Evolutionary conservation across 2,113 vertebrate species (phyloP), one percentile per base, ranked within the genome.

Genomic region (Cryptoleucopteryx plumbea): DNA sequence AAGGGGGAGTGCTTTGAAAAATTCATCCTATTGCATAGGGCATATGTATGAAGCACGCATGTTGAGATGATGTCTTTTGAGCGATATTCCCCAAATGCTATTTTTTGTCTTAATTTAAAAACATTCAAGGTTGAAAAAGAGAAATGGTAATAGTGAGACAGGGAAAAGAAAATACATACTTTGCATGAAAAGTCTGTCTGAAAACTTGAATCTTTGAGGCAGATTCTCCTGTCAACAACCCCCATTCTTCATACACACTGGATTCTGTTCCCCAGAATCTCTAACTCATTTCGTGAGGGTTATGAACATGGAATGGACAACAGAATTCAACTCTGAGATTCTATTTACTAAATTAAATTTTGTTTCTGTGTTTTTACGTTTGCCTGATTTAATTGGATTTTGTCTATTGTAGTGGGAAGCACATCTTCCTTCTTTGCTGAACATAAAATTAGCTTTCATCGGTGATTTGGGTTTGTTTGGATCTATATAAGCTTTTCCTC

Each of bases 381-480:
- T 97, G 94, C 72, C 86, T 97, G 90, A 97, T 97, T 94, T 98
- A 97, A 96, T 97, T 97, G 96, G 86, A 92, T 94, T 97, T 95
- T 94, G 78, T 73, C 94, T 93, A 20, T 96, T 97, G 93, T 97
- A 78, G 81, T 87, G 95, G 68, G 94, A 97, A 97, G 93, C 81
- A 95, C 91, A 97, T 97, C 95, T 97, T 93, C 91, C 91, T 87
- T 95, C 95, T 96, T 93, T 96, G 93, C 93, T 86, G 96, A 98
- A 96, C 81, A 91, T 95, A 96, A 98, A 97, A 98, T 98, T 95
- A 97, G 43, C 86, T 97, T 97, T 97, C 97, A 96, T 80, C 97
- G 97, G 94, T 75, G 95, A 97, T 97, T 96, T 96, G 96, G 95
- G 91, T 97, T 97, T 98, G 96, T 97, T 97, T 97, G 96, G 90